These are phyloP conservation scores for Micropterix aruncella DNA, from an alignment of 2,888 invertebrate genomes.

Conservation along the genomic window DNA sequence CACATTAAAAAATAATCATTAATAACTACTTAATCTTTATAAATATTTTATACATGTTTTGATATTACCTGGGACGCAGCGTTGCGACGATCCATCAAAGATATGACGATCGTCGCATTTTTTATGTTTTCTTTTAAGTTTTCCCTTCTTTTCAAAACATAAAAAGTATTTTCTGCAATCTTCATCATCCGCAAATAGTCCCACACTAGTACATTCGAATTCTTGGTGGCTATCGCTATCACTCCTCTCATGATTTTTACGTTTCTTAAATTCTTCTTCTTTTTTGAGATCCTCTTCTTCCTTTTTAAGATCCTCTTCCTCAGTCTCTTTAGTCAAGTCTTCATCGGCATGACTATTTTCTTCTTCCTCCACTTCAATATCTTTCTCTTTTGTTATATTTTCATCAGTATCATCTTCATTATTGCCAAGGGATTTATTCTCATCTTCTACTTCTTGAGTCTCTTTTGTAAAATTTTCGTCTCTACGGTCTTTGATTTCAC, in stretches of 20 bases:
- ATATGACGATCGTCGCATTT: conserved; percentile 28
- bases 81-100: conserved; percentile 19
- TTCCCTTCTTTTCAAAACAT: conserved; percentile 22
- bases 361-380: neutral
- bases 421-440: conserved; percentile 1
- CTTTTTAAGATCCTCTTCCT: neutral
- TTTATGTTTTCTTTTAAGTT: conserved; percentile 21
- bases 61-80: no score
- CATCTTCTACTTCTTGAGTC: conserved; percentile 3
- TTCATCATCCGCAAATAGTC: conserved; percentile 23
- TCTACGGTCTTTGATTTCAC: conserved; percentile 3
- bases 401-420: neutral
- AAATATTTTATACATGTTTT: no score
- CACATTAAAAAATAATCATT: no score
- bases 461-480: conserved; percentile 2
- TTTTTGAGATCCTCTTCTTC: neutral
- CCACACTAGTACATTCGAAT: conserved; percentile 22
- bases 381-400: neutral
- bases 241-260: conserved; percentile 7
- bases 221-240: conserved; percentile 3
- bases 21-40: no score
- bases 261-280: no score
- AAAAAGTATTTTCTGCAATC: conserved; percentile 31
- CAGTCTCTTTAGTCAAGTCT: neutral
- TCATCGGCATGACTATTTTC: neutral